A percentile compares a stretch with the other conserved stretches of the same genome.
Conservation (phyloP, 2,797 vertebrate genomes). For the Denticeps clupeoides region DNA sequence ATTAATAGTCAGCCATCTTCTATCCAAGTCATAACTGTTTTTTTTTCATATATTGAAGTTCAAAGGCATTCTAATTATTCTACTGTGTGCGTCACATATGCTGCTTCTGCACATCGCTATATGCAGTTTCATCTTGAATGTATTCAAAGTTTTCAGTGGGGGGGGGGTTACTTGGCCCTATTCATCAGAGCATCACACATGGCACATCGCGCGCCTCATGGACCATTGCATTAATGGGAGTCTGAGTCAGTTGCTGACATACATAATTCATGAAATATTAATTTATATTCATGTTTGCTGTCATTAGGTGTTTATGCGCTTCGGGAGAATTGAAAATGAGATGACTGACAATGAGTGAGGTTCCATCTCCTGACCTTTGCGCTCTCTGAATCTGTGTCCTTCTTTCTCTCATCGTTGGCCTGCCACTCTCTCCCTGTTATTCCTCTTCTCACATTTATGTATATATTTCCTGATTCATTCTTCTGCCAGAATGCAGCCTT, state of each 20-base stretch:
- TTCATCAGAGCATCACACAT: neutral
- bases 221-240: constrained; percentile 18
- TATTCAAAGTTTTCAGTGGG: neutral
- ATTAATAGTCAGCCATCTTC: too few species aligned
- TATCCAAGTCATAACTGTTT: constrained; percentile 7
- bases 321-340: constrained; percentile 19
- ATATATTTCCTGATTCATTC: too few species aligned
- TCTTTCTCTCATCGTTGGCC: neutral
- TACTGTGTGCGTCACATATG: neutral
- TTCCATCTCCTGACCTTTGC: constrained; percentile 22
- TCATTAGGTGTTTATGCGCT: constrained; percentile 21
- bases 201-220: neutral
- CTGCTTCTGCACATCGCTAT: neutral
- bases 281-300: constrained; percentile 27
- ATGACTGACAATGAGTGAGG: constrained; percentile 24
- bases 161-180: neutral
- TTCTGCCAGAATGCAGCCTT: too few species aligned
- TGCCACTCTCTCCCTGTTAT: constrained; percentile 8
- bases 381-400: constrained; percentile 3
- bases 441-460: constrained; percentile 1
- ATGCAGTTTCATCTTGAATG: neutral
- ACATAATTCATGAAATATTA: constrained; percentile 28
- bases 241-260: constrained; percentile 13
- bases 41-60: too few species aligned
- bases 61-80: too few species aligned